These are phyloP conservation scores for Leucoraja ocellata DNA, from an alignment of 2,797 vertebrate species.

Conservation along the genomic window DNA sequence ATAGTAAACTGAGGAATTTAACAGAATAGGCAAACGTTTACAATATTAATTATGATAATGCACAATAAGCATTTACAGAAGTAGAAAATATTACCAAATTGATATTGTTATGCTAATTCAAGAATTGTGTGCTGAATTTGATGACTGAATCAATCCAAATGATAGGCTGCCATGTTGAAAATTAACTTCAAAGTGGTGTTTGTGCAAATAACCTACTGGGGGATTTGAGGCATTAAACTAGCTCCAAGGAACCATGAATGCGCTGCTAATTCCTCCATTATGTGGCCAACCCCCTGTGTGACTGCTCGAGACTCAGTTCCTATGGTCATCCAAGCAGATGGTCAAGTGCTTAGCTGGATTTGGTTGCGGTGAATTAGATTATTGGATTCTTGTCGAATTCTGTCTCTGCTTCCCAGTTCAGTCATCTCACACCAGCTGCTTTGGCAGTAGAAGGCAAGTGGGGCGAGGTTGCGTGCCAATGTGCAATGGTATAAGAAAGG, in stretches of 20 bases:
- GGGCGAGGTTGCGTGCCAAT: neutral
- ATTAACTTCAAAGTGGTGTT: neutral
- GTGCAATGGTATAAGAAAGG: too few relatives aligned
- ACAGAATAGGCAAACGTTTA: neutral
- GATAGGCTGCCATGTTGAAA: neutral
- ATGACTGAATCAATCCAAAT: too few relatives aligned
- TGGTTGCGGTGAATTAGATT: neutral
- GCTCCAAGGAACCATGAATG: neutral
- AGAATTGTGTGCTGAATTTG: neutral
- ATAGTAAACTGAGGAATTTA: neutral
- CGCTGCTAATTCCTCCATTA: neutral
- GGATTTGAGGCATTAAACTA: neutral
- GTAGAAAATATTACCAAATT: neutral
- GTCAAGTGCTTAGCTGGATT: neutral
- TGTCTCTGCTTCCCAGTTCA: neutral
- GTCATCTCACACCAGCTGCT: too few relatives aligned
- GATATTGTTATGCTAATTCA: neutral
- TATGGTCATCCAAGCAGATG: neutral
- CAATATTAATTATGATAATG: neutral
- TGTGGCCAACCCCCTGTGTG: neutral
- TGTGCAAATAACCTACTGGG: neutral
- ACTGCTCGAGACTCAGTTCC: neutral
- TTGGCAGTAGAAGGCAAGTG: neutral
- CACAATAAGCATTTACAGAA: neutral
- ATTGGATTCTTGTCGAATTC: too few relatives aligned